Conservation (phyloP, 2,797 vertebrate genomes). For the Sardinella longiceps region DNA sequence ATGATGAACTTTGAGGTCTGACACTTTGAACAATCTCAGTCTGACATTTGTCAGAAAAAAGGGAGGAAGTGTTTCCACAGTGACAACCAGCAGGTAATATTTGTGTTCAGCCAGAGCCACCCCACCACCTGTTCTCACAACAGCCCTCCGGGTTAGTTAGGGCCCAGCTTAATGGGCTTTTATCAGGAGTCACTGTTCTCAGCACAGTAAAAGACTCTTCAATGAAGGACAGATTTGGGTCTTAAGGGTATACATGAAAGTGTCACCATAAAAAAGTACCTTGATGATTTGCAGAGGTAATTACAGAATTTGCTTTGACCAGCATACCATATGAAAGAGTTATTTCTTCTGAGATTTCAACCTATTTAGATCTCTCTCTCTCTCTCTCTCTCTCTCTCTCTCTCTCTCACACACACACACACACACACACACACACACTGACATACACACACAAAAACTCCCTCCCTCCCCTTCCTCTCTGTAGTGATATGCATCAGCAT, state of each 20-base stretch:
- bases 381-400: slow-evolving; percentile 21
- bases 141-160: neutral
- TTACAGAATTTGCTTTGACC: neutral
- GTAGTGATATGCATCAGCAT: neutral
- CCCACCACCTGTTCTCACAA: neutral
- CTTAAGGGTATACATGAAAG: neutral
- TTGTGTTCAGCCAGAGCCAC: neutral
- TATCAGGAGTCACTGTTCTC: slow-evolving; percentile 1
- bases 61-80: neutral
- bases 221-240: neutral
- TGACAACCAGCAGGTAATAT: neutral
- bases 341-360: neutral
- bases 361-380: neutral
- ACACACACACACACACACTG: too few relatives aligned
- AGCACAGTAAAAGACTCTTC: neutral
- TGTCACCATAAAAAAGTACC: neutral
- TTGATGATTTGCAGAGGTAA: neutral
- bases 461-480: neutral
- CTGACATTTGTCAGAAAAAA: neutral
- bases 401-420: neutral
- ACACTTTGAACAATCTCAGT: slow-evolving; percentile 1
- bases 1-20: neutral
- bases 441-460: too few relatives aligned
- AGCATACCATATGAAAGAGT: neutral
- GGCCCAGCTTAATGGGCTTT: neutral